These are phyloP conservation scores for Drosophila repletoides DNA, from an alignment of 1,140 invertebrate species.

Conservation along the genomic window DNA sequence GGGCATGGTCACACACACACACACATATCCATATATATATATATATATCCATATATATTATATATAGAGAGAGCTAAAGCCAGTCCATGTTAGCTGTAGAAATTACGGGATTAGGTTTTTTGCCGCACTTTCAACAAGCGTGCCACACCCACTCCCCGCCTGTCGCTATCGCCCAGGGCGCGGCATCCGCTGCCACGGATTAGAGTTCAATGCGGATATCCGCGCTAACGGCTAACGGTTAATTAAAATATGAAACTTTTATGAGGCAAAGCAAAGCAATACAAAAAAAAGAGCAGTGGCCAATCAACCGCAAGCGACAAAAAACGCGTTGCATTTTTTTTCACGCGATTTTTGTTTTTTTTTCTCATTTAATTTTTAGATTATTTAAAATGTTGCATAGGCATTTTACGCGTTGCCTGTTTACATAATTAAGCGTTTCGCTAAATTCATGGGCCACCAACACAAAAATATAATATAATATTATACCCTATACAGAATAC, in stretches of 20 bases:
- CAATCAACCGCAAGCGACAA: slow-evolving; percentile 19
- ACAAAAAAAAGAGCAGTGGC: not conserved
- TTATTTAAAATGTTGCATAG: slow-evolving; percentile 69
- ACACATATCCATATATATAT: not conserved
- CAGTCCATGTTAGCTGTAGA: slow-evolving; percentile 62
- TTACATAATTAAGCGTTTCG: slow-evolving; percentile 51
- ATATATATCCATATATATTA: not conserved
- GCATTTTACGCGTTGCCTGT: slow-evolving; percentile 31
- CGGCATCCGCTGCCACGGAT: slow-evolving; percentile 33
- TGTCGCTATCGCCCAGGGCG: not conserved
- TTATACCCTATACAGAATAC: slow-evolving; percentile 1
- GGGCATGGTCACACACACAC: slow-evolving; percentile 8
- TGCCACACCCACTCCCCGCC: not conserved
- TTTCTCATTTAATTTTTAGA: slow-evolving; percentile 49
- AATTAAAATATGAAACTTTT: slow-evolving; percentile 77
- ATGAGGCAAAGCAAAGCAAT: slow-evolving; percentile 51
- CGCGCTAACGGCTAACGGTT: slow-evolving; percentile 31
- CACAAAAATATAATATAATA: too few species aligned
- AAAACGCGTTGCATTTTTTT: slow-evolving; percentile 33
- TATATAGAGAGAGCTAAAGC: not conserved
- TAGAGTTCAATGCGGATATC: slow-evolving; percentile 66
- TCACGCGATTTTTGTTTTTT: slow-evolving; percentile 3
- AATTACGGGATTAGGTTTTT: slow-evolving; percentile 80
- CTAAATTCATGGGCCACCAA: slow-evolving; percentile 30
- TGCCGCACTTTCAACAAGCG: slow-evolving; percentile 13